A percentile compares a stretch with the other conserved stretches of the same genome.
phyloP scores from a whole-genome alignment of 2,113 vertebrate genomes.

The Silurus meridionalis region DNA sequence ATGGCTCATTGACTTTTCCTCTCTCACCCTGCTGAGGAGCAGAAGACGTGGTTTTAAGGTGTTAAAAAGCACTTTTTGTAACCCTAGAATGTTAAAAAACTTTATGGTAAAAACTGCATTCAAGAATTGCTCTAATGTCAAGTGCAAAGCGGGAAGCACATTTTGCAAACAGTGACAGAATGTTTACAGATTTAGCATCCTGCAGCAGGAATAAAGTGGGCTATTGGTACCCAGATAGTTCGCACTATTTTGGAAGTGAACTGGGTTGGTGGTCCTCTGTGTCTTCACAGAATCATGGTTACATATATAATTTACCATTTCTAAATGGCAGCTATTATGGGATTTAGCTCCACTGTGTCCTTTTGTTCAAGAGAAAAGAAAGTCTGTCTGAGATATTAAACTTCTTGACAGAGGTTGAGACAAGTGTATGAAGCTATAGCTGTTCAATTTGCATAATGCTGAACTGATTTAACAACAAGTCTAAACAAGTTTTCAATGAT shows the following conservation, averaged over 20 bases:
- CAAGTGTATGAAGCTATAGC: not conserved
- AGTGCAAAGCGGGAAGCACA: not conserved
- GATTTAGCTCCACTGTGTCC: not conserved
- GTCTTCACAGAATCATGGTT: not conserved
- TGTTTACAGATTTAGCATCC: not conserved
- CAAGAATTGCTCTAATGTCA: not conserved
- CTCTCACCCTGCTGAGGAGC: not conserved
- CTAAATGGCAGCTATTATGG: not conserved
- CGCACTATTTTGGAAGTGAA: not conserved
- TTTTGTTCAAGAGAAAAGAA: not conserved
- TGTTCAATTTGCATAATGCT: not conserved
- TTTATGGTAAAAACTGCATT: not conserved
- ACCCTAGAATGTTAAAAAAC: not conserved
- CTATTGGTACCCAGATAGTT: not conserved
- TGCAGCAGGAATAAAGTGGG: not conserved
- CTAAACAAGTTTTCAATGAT: not conserved
- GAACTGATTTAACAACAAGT: not conserved
- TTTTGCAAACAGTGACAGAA: not conserved
- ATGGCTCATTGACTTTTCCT: not conserved
- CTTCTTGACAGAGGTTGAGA: not conserved
- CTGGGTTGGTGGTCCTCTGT: not conserved
- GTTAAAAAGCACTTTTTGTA: not conserved
- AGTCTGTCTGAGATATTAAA: not conserved
- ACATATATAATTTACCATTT: not conserved
- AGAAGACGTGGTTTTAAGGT: not conserved